phyloP scores from a whole-genome alignment of 2,113 vertebrate genomes.

The Hucho hucho region DNA sequence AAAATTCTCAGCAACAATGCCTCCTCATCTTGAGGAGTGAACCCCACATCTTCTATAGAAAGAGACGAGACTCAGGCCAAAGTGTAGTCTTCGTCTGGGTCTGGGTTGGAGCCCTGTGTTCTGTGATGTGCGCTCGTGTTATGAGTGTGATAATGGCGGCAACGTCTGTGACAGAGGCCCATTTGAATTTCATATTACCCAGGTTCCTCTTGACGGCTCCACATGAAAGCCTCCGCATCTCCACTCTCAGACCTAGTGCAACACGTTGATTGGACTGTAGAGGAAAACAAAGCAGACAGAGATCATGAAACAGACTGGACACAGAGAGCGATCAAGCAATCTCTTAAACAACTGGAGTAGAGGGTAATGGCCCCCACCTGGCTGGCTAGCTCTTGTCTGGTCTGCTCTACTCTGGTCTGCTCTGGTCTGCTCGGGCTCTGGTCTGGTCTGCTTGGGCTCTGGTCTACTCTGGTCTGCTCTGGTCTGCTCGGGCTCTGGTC shows the following conservation, averaged over 20 bases:
- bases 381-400: background rate
- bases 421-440: background rate
- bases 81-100: too few species aligned
- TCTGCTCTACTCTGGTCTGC: background rate
- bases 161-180: slow-evolving; percentile 28
- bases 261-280: slow-evolving; percentile 51
- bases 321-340: background rate
- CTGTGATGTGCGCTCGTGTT: background rate
- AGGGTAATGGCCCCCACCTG: slow-evolving; percentile 19
- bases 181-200: slow-evolving; percentile 67
- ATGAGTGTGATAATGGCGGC: slow-evolving; percentile 25
- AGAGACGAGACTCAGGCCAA: too few species aligned
- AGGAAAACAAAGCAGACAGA: slow-evolving; percentile 52
- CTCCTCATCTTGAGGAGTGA: background rate
- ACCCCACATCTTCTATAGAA: background rate
- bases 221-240: slow-evolving; percentile 63
- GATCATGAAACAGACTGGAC: slow-evolving; percentile 50
- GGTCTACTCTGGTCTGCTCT: background rate
- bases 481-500: background rate
- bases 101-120: background rate
- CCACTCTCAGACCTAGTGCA: slow-evolving; percentile 36
- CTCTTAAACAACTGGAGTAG: background rate
- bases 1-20: background rate
- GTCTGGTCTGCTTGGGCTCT: background rate
- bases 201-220: slow-evolving; percentile 58